Evolutionary conservation across 2,113 vertebrate species (phyloP).

Genomic region (Rhodinocichla rosea): DNA sequence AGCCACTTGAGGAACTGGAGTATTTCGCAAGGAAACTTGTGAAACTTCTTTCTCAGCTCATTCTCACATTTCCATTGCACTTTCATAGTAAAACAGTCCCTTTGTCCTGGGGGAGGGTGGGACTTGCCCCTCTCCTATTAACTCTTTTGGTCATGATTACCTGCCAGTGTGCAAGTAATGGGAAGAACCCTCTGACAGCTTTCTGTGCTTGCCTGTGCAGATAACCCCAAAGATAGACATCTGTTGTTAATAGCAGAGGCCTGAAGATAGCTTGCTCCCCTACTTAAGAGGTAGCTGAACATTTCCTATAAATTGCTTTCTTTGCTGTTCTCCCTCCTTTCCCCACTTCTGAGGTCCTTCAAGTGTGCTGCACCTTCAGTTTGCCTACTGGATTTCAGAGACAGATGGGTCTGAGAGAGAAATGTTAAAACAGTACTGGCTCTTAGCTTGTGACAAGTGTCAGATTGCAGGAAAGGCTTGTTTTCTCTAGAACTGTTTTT

Average conservation of each 20-base stretch:
- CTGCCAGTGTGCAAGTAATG: background rate
- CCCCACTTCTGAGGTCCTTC: background rate
- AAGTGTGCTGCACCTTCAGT: background rate
- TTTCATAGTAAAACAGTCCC: background rate
- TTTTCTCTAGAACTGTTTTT: background rate
- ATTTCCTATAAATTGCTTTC: background rate
- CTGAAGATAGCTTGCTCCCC: background rate
- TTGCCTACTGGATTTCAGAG: background rate
- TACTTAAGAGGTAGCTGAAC: background rate
- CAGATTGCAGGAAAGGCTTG: background rate
- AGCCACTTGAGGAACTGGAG: background rate
- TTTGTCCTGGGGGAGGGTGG: rapidly evolving
- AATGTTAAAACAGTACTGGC: background rate
- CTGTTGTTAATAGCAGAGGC: rapidly evolving
- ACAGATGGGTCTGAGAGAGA: background rate
- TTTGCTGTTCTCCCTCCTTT: background rate
- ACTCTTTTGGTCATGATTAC: background rate
- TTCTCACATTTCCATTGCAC: background rate
- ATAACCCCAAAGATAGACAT: background rate
- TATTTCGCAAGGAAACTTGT: background rate
- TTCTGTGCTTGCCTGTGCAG: background rate
- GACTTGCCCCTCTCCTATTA: background rate
- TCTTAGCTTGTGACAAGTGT: background rate
- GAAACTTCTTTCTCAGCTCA: background rate
- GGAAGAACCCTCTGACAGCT: background rate